Evolutionary conservation across 2,113 vertebrate species (phyloP), one percentile per base, ranked within the genome.

Genomic region (Notothenia rossii): DNA sequence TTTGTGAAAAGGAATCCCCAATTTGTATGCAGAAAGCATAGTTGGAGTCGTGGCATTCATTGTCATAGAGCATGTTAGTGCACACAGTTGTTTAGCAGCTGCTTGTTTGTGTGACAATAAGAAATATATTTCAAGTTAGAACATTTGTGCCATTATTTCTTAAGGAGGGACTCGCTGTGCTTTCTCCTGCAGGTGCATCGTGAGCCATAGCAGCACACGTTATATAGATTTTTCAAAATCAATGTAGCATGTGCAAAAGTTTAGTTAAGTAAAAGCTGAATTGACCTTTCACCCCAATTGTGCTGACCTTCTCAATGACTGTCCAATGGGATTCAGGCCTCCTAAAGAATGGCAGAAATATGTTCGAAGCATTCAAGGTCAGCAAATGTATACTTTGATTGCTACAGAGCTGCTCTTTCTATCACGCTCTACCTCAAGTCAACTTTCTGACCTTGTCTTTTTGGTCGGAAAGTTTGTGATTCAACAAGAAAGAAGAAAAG

Each of bases 211-310:
- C 9, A 12, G 5, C 11, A 51, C 0, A 3, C 11, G 18, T 40
- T 49, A 6, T 17, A 43, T 12, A 1, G 7, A 43, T 50, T 53
- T 74, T 55, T 12, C 10, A 10, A 67, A 1, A 33, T 1, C 59
- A 12, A 40, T 68, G 22, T 13, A 12, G 17, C 36, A 7, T 40
- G 36, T 40, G 36, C 36, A 40, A 7, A 40, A 40, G 36, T 40
- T 5, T 40, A 40, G 36, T 40, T 40, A 7, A 40, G 36, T 29
- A 55, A 55, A 55, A 46, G 17, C 49, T 49, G 10, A 46, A 60
- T 1, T 76, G 29, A 76, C 50, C 46, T 65, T 53, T 81, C 22
- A 81, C 36, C 68, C 36, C 12, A 12, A 45, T 78, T 64, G 11
- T 8, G 43, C n/a, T 12, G n/a, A 65, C 29, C 46, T 40, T 5